Conservation (phyloP, 2,888 invertebrate species). For the Lampropteryx suffumata region DNA sequence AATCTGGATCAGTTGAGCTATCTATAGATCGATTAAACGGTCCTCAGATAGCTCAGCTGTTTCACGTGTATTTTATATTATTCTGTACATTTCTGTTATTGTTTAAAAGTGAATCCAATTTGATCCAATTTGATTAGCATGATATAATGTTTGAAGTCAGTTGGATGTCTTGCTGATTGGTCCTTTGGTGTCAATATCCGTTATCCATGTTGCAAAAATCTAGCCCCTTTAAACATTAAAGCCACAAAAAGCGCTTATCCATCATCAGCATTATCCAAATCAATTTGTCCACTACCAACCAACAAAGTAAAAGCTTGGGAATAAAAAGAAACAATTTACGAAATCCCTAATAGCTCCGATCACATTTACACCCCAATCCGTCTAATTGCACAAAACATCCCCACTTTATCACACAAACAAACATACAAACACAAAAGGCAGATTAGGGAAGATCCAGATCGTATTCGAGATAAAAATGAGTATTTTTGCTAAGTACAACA, state of each 20-base stretch:
- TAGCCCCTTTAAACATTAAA: constrained; percentile 5
- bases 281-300: constrained; percentile 23
- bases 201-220: not conserved
- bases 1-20: too few species aligned
- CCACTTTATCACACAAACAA: constrained; percentile 64
- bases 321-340: constrained; percentile 50
- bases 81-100: too few species aligned
- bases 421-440: constrained; percentile 69
- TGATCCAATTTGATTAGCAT: too few species aligned
- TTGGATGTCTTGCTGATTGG: not conserved
- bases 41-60: too few species aligned
- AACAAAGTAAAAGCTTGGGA: constrained; percentile 24
- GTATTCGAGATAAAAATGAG: constrained; percentile 79
- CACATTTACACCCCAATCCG: constrained; percentile 58
- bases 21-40: too few species aligned
- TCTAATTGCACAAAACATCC: constrained; percentile 80
- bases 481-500: constrained; percentile 76
- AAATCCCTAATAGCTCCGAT: constrained; percentile 44
- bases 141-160: too few species aligned
- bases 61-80: too few species aligned
- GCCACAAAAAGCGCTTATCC: constrained; percentile 8
- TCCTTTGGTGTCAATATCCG: not conserved
- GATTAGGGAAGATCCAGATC: constrained; percentile 79
- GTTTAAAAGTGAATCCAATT: too few species aligned
- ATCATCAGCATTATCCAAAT: constrained; percentile 10